Conservation (phyloP, 2,888 invertebrate species). For the Willowsia nigromaculata region DNA sequence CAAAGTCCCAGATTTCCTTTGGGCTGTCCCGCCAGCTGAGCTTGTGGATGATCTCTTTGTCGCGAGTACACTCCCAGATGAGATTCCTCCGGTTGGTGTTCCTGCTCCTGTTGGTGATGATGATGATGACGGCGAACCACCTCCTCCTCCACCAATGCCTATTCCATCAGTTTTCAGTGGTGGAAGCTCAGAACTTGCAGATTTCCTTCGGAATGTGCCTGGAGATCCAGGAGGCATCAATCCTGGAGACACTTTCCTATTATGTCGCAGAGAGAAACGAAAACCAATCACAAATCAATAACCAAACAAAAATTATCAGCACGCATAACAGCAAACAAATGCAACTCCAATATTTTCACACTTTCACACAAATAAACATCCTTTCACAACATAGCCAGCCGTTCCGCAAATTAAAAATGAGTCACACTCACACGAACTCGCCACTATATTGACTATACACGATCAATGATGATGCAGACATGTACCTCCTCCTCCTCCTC, state of each 20-base stretch:
- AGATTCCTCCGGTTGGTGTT: constrained; percentile 59
- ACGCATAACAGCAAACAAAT: neutral
- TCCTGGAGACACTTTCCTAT: constrained; percentile 84
- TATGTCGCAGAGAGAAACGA: constrained; percentile 40
- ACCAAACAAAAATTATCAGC: neutral
- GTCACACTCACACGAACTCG: too few species aligned
- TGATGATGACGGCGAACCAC: neutral
- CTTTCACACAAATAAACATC: neutral
- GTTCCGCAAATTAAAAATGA: neutral
- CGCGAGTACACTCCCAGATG: constrained; percentile 68
- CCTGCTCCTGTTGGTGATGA: constrained; percentile 44
- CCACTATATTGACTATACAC: neutral
- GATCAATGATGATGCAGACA: too few species aligned
- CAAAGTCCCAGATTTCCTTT: constrained; percentile 74
- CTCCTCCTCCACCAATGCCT: constrained; percentile 32
- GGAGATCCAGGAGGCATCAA: constrained; percentile 84
- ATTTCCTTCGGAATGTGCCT: constrained; percentile 84
- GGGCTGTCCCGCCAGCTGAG: constrained; percentile 75
- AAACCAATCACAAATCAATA: constrained; percentile 34
- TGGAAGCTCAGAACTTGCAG: constrained; percentile 79
- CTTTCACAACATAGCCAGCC: too few species aligned
- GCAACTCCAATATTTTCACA: neutral
- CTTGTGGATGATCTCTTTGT: constrained; percentile 70
- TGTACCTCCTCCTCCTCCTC: neutral
- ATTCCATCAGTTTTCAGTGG: constrained; percentile 72